Percentiles rank a stretch among this genome's conserved stretches.
These are phyloP conservation scores for Cichlasoma orientale DNA, from an alignment of 2,797 vertebrate species.

Conservation along the genomic window DNA sequence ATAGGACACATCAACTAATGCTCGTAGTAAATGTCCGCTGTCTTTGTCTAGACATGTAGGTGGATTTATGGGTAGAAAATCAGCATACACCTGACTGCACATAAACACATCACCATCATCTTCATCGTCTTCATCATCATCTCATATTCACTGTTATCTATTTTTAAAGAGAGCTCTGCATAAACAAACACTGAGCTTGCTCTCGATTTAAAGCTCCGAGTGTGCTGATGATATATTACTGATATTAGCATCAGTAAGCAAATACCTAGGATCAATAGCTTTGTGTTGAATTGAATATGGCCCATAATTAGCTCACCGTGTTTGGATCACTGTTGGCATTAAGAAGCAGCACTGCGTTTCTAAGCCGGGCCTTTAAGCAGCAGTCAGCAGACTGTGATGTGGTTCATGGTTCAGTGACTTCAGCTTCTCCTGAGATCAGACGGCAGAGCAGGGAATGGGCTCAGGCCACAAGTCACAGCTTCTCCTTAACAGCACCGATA, in stretches of 20 bases:
- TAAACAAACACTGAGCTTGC: neutral
- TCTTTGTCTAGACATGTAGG: neutral
- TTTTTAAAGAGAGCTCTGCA: neutral
- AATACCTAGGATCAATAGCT: fast-evolving
- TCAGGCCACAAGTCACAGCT: slow-evolving; percentile 43
- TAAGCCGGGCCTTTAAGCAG: fast-evolving
- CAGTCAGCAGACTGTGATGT: slow-evolving; percentile 13
- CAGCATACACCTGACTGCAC: neutral
- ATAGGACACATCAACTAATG: neutral
- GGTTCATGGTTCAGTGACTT: slow-evolving; percentile 51
- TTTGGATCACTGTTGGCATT: neutral
- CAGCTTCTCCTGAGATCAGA: slow-evolving; percentile 38
- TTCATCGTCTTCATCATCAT: neutral
- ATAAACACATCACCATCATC: no score
- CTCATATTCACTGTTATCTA: neutral
- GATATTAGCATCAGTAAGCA: neutral
- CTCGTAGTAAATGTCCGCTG: neutral
- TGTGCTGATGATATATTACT: neutral
- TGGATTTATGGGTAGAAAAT: neutral
- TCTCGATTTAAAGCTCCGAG: neutral
- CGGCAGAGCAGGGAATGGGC: neutral
- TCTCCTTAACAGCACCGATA: slow-evolving; percentile 36
- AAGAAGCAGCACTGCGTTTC: neutral
- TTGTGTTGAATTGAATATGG: neutral
- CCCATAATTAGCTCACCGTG: neutral